Base-by-base conservation (phyloP, 2,797 vertebrate species). In the Chelon auratus region DNA sequence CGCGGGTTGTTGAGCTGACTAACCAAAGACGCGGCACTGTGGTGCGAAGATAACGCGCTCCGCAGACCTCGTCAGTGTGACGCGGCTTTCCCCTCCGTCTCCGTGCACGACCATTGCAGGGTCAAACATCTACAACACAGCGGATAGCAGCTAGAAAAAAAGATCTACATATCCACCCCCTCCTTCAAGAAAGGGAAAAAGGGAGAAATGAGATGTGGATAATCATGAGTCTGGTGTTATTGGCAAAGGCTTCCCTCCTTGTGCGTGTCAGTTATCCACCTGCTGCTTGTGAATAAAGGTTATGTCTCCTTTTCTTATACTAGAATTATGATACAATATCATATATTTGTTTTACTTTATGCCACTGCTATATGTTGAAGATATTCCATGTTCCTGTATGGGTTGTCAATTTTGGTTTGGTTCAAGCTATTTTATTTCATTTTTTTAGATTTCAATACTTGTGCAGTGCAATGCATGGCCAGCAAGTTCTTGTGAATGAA, bases 11-110 rank as follows among this genome's bases (percentile, higher is more conserved):
- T 42, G 74, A 43, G 59, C 39, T n/a, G 53, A 55, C 60, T 64
- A 72, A 26, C 10, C 30, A 18, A 56, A 42, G 61, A 62, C 52
- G 52, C 40, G 37, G 22, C 48, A 8, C 63, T 11, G 42, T 0
- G 5, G 60, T 0, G 72, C 22, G 65, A 33, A 42, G n/a, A 50
- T 36, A 39, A 40, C 13, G 61, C 75, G 71, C 80, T 26, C 30
- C 58, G 4, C 57, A 11, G 42, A 63, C n/a, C 58, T 48, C 57
- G 64, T 75, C 82, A 39, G 58, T 3, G 72, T 87, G 85, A 86
- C 77, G 83, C 77, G 7, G 53, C 4, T 30, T 43, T 55, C 18
- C 50, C 62, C 50, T 30, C 24, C 2, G 43, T 66, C 57, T 67
- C 33, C 59, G 11, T 18, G 43, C 54, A 30, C 40, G 39, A 20